Evolutionary conservation across 1,140 invertebrate species (phyloP).

Genomic region (Pogonus chalceus): DNA sequence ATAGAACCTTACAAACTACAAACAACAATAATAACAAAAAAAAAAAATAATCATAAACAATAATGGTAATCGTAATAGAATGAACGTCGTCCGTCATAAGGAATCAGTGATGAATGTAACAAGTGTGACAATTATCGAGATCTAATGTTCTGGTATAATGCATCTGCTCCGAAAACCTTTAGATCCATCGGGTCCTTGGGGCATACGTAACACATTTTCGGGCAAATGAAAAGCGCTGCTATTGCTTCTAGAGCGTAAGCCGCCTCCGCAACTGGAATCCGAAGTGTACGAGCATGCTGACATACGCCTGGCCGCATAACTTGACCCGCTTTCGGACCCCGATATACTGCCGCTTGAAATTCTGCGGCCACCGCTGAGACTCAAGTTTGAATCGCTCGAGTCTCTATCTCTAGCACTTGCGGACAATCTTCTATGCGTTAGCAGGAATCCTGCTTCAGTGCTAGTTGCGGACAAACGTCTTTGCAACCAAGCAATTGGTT

Average conservation of each 20-base stretch:
- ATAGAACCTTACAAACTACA: not conserved
- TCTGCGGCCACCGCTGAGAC: constrained; percentile 41
- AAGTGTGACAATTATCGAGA: not conserved
- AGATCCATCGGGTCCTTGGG: constrained; percentile 74
- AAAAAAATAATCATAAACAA: not conserved
- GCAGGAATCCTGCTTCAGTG: constrained; percentile 45
- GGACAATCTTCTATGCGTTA: constrained; percentile 45
- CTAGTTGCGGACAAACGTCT: constrained; percentile 46
- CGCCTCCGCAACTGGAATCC: constrained; percentile 37
- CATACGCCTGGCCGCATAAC: constrained; percentile 39
- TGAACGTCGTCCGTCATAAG: not conserved
- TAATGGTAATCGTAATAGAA: not conserved
- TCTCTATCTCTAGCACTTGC: constrained; percentile 43
- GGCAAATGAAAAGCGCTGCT: constrained; percentile 40
- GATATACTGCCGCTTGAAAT: constrained; percentile 48
- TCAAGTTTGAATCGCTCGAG: constrained; percentile 44
- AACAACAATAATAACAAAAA: not conserved
- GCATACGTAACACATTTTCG: constrained; percentile 65
- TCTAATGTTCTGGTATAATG: not conserved
- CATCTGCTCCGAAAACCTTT: constrained; percentile 52
- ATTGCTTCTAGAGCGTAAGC: constrained; percentile 41
- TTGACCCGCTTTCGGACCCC: constrained; percentile 40
- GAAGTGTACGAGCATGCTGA: constrained; percentile 45
- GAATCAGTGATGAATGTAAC: not conserved
- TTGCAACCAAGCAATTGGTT: constrained; percentile 54